Evolutionary conservation across 2,113 vertebrate genomes (phyloP), one percentile per base, ranked within the genome.

Genomic region (Otocyon megalotis): DNA sequence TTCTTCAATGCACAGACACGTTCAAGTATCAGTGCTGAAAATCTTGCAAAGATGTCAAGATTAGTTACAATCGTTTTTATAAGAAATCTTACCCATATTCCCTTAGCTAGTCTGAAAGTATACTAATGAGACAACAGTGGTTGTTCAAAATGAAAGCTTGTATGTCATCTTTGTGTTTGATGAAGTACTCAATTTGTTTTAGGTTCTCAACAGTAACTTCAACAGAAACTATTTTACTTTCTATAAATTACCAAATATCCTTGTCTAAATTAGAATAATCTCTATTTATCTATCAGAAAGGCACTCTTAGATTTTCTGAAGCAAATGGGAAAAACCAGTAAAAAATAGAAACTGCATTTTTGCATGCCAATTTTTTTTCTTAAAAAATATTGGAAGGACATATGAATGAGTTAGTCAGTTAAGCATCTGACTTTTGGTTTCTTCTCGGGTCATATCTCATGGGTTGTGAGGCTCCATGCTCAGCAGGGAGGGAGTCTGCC

Each of bases 121-220:
- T 0, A 0, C 84, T 63, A 94, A 24, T 84, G 1, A 93, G 43
- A 69, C 74, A 69, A 9, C 3, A 89, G 20, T 94, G 62, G 7
- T 86, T 50, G 35, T 94, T 97, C 48, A 84, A 32, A 81, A 56
- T 74, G 53, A 91, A 91, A 43, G 8, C 48, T 96, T 97, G 93
- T 22, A 10, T 58, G 24, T 94, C 53, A 54, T 37, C 67, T 97
- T 96, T 35, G 1, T 85, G 11, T 50, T 67, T 90, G n/a, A 96
- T 89, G 83, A 94, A 65, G 24, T 94, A 97, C 26, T 92, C 0
- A 50, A 35, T 65, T 54, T 88, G 43, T 84, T 30, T 96, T 84
- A 63, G 4, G 4, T 76, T 74, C 26, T 97, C 93, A 96, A 26
- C 1, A 96, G 10, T 2, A 63, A 56, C 63, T 97, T 90, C 79